Percentiles rank a stretch among this genome's conserved stretches.
Evolutionary conservation across 2,797 vertebrate species (phyloP).

Genomic region (Myotis daubentonii): DNA sequence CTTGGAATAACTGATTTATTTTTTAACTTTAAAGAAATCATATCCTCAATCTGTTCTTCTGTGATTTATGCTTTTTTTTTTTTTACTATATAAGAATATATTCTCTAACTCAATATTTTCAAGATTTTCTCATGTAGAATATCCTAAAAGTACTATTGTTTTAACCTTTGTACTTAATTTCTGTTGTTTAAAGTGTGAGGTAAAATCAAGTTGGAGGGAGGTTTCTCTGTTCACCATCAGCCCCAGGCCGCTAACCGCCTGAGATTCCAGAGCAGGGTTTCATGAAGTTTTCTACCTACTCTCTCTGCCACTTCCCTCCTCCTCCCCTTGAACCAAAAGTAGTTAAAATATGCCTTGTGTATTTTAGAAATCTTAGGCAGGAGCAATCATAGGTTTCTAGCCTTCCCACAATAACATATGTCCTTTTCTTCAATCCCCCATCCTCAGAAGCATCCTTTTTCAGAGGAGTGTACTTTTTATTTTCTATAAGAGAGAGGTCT

Average conservation of each 20-base stretch:
- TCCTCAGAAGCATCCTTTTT: background rate
- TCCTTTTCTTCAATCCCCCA: background rate
- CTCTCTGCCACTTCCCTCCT: fast-evolving
- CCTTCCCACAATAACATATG: background rate
- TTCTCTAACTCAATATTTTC: background rate
- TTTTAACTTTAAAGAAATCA: background rate
- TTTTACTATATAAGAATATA: background rate
- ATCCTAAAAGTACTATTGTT: background rate
- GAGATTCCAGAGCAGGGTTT: background rate
- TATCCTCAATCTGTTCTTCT: background rate
- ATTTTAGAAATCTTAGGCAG: background rate
- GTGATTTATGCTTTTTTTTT: background rate
- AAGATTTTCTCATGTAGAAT: background rate
- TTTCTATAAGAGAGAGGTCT: background rate
- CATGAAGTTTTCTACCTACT: background rate
- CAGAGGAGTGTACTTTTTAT: background rate
- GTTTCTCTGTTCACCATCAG: background rate
- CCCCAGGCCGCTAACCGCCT: background rate
- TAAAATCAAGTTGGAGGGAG: background rate
- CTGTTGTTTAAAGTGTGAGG: background rate
- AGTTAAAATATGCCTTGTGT: background rate
- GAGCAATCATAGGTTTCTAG: background rate
- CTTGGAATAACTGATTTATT: background rate
- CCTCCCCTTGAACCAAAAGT: background rate
- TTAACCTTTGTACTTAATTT: background rate